Conservation (phyloP, 2,888 invertebrate genomes). For the Drosophila stalkeri region DNA sequence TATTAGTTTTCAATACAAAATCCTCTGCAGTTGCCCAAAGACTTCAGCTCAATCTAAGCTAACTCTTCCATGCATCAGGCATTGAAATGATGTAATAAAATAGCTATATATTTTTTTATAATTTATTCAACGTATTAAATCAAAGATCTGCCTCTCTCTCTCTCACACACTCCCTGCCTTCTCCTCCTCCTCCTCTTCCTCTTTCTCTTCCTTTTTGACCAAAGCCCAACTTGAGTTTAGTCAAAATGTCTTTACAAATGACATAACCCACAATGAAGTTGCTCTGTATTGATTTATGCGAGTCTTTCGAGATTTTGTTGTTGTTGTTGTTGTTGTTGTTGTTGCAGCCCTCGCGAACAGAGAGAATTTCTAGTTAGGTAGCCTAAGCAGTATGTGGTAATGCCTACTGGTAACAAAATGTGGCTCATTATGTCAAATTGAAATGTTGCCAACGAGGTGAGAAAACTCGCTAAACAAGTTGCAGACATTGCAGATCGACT, state of each 20-base stretch:
- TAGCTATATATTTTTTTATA: no score
- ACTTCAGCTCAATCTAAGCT: no score
- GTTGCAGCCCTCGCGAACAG: not conserved
- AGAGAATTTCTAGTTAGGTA: slow-evolving; percentile 34
- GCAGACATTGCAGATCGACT: slow-evolving; percentile 46
- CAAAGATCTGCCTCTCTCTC: no score
- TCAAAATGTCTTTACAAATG: not conserved
- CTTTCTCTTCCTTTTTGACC: not conserved
- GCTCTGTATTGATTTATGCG: slow-evolving; percentile 19
- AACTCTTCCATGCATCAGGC: no score
- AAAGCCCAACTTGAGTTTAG: not conserved
- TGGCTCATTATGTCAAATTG: slow-evolving; percentile 85
- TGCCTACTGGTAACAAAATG: slow-evolving; percentile 73
- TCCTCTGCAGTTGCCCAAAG: no score
- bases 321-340: not conserved
- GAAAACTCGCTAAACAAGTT: slow-evolving; percentile 62
- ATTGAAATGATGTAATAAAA: no score
- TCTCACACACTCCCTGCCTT: no score
- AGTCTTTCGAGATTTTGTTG: not conserved
- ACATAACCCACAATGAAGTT: slow-evolving; percentile 1
- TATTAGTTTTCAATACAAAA: no score
- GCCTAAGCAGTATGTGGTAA: slow-evolving; percentile 39
- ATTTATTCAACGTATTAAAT: no score
- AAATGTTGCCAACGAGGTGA: slow-evolving; percentile 78
- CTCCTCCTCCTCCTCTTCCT: not conserved